These are phyloP conservation scores for Lepidostoma basale DNA, from an alignment of 1,140 invertebrate species.

Conservation along the genomic window DNA sequence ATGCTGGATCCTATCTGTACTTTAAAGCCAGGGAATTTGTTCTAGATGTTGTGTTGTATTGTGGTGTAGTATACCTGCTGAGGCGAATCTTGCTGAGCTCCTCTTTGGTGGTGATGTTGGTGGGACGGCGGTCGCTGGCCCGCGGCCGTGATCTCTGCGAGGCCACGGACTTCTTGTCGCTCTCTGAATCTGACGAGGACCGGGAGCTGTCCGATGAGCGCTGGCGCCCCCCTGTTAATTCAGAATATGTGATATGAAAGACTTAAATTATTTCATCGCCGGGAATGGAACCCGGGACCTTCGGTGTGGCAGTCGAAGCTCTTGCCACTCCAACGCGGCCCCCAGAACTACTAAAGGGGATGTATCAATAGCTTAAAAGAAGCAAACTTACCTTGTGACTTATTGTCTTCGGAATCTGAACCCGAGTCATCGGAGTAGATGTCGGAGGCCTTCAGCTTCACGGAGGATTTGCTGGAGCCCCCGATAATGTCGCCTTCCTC, in stretches of 20 bases:
- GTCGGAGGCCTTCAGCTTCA: conserved; percentile 88
- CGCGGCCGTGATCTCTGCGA: conserved; percentile 27
- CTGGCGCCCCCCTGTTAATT: conserved; percentile 31
- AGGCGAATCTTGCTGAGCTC: conserved; percentile 88
- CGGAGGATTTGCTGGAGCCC: conserved; percentile 57
- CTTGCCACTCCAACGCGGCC: no score
- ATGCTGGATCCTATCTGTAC: no score
- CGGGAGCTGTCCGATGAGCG: conserved; percentile 40
- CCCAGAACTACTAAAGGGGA: neutral
- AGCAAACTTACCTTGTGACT: conserved; percentile 37
- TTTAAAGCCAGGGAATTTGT: no score
- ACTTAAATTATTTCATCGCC: neutral
- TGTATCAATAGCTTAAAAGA: neutral
- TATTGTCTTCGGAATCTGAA: conserved; percentile 73
- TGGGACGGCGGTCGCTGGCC: conserved; percentile 57
- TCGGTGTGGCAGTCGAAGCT: no score
- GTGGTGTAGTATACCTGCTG: conserved; percentile 60
- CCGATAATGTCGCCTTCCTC: conserved; percentile 63
- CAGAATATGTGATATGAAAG: neutral
- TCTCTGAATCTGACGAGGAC: conserved; percentile 60
- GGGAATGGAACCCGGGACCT: no score
- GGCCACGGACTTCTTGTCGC: conserved; percentile 58
- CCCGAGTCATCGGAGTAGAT: conserved; percentile 96
- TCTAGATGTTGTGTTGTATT: neutral
- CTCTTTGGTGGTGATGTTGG: conserved; percentile 75